Conservation (phyloP, 2,888 invertebrate genomes). For the Mesoligia furuncula region DNA sequence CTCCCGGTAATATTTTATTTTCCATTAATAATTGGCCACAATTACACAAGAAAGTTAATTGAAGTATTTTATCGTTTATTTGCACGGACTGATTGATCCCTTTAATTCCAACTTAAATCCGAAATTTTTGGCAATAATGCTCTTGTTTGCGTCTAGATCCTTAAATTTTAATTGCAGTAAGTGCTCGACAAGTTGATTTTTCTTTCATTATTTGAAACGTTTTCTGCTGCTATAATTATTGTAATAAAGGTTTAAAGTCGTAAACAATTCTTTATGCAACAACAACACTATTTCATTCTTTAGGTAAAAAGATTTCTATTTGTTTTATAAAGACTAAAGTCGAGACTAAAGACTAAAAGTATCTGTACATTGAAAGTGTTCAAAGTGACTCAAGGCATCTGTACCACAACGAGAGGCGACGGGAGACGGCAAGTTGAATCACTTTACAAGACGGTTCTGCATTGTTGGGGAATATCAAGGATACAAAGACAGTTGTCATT, state of each 20-base stretch:
- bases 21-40: neutral
- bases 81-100: neutral
- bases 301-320: too few species aligned
- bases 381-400: neutral
- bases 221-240: neutral
- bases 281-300: neutral
- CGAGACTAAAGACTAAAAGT: too few species aligned
- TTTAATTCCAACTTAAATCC: neutral
- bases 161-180: neutral
- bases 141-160: neutral
- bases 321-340: too few species aligned
- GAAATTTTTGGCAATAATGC: neutral
- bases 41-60: neutral
- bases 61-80: neutral
- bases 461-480: neutral
- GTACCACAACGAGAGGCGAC: neutral
- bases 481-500: neutral
- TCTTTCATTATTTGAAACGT: neutral
- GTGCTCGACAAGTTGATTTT: neutral
- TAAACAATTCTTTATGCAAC: neutral
- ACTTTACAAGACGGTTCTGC: neutral
- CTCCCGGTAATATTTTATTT: neutral
- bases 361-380: slow-evolving; percentile 12
- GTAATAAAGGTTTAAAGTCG: neutral
- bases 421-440: neutral